These are phyloP conservation scores for Micronycteris hirsuta DNA, from an alignment of 2,113 vertebrate species.

Conservation along the genomic window DNA sequence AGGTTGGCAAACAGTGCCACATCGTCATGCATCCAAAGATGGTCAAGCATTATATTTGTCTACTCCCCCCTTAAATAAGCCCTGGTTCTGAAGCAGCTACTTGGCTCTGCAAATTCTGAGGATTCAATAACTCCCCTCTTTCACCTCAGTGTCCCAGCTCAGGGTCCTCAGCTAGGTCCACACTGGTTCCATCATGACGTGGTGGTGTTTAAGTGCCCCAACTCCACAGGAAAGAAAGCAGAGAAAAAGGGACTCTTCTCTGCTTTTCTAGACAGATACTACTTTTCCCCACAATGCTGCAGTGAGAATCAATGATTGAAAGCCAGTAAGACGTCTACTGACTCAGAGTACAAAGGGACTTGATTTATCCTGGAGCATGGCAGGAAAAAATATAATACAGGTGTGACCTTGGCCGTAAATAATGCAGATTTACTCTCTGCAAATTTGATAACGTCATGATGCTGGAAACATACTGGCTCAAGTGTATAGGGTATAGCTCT, in stretches of 20 bases:
- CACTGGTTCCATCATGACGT: background rate
- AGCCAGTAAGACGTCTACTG: slow-evolving; percentile 63
- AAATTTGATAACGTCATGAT: slow-evolving; percentile 53
- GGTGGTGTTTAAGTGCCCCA: background rate
- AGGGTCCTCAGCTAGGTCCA: background rate
- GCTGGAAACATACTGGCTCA: slow-evolving; percentile 46
- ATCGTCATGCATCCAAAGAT: background rate
- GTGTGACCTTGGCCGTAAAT: slow-evolving; percentile 59
- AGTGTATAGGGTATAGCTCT: slow-evolving; percentile 8
- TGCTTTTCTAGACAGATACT: slow-evolving; percentile 10
- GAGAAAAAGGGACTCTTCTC: background rate
- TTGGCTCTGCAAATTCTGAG: background rate
- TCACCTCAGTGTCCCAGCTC: background rate
- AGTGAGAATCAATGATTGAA: slow-evolving; percentile 55
- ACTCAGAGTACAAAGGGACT: slow-evolving; percentile 46
- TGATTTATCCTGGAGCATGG: slow-evolving; percentile 53
- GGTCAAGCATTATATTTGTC: background rate
- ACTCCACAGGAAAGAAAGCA: background rate
- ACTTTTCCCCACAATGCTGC: background rate
- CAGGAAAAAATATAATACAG: slow-evolving; percentile 58
- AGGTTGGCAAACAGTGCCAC: background rate
- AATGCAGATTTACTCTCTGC: slow-evolving; percentile 61
- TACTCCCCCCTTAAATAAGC: no score
- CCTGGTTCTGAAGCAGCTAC: background rate
- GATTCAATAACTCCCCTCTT: background rate